Conservation (phyloP, 2,888 invertebrate species). For the Halocaridina rubra region DNA sequence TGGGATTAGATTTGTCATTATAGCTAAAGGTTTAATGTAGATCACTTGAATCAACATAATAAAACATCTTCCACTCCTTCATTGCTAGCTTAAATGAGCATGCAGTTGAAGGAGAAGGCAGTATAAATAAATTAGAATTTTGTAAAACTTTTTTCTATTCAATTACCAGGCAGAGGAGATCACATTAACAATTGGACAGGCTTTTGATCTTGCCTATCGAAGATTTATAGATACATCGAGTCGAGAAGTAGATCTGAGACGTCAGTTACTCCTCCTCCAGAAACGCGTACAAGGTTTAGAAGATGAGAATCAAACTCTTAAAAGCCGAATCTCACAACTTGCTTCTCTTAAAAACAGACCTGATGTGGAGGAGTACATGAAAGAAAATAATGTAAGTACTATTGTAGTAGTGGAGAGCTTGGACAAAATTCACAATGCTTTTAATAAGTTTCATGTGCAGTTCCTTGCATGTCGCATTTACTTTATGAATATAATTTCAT, state of each 20-base stretch:
- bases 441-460: too few species aligned
- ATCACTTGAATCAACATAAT: too few species aligned
- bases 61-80: too few species aligned
- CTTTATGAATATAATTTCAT: too few species aligned
- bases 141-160: neutral
- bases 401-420: too few species aligned
- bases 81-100: too few species aligned
- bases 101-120: neutral
- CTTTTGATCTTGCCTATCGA: conserved; percentile 95
- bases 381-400: conserved; percentile 66
- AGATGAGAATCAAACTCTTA: conserved; percentile 84
- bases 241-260: conserved; percentile 86
- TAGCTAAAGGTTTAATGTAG: too few species aligned
- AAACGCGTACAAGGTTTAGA: conserved; percentile 89
- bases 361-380: conserved; percentile 67
- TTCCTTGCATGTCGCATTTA: too few species aligned
- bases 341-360: conserved; percentile 68
- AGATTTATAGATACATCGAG: conserved; percentile 93
- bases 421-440: too few species aligned
- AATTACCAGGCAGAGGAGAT: conserved; percentile 90
- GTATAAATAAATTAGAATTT: neutral
- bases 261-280: conserved; percentile 81
- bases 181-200: conserved; percentile 96
- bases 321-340: conserved; percentile 76
- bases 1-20: too few species aligned